phyloP scores from a whole-genome alignment of 1,140 invertebrate genomes.

The Nautilus pompilius region DNA sequence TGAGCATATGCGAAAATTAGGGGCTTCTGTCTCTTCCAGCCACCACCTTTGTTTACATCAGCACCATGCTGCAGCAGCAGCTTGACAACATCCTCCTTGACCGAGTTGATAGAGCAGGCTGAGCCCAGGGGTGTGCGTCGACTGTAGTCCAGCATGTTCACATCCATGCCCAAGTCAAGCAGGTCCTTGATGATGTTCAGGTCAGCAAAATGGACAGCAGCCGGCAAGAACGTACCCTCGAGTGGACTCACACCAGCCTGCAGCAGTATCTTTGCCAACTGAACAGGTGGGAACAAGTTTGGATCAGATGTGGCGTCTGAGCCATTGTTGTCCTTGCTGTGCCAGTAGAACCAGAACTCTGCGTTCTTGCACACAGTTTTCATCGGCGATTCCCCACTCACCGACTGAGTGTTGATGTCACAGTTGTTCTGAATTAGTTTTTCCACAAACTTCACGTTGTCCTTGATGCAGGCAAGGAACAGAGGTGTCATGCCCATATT shows the following conservation, averaged over 20 bases:
- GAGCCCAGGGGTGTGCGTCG: conserved; percentile 39
- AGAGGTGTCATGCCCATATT: conserved; percentile 84
- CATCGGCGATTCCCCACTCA: conserved; percentile 36
- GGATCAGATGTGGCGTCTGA: conserved; percentile 13
- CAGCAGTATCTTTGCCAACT: conserved; percentile 39
- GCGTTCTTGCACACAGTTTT: conserved; percentile 41
- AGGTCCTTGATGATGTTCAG: conserved; percentile 34
- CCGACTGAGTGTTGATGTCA: conserved; percentile 34
- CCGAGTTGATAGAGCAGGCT: conserved; percentile 35
- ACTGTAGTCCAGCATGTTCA: conserved; percentile 45
- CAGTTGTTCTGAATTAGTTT: conserved; percentile 28
- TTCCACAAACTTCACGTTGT: conserved; percentile 32
- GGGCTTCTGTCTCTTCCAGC: conserved; percentile 45
- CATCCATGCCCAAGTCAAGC: conserved; percentile 40
- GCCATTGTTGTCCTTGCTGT: conserved; percentile 15
- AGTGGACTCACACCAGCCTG: conserved; percentile 29
- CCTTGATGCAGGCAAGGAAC: conserved; percentile 37
- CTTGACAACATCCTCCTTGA: conserved; percentile 29
- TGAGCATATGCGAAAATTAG: conserved; percentile 46
- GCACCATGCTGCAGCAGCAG: conserved; percentile 41
- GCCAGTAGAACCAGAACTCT: conserved; percentile 45
- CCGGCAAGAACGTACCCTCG: conserved; percentile 39
- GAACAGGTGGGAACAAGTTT: conserved; percentile 36
- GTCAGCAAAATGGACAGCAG: conserved; percentile 40
- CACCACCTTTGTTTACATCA: conserved; percentile 41